Evolutionary conservation across 2,888 invertebrate species (phyloP).

Genomic region (Cabera pusaria): DNA sequence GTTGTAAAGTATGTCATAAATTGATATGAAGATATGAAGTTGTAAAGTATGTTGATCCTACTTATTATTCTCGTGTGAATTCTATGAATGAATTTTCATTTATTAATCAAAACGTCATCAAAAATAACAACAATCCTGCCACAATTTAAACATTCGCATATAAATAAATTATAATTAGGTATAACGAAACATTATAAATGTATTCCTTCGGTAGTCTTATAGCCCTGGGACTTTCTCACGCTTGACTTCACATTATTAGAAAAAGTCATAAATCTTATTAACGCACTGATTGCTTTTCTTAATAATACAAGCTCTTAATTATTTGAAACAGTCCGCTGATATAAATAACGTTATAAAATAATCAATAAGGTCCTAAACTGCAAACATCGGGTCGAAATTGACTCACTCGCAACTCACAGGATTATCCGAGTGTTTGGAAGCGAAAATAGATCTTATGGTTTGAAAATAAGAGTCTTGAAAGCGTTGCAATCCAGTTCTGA

Average conservation of each 20-base stretch:
- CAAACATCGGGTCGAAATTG: slow-evolving; percentile 15
- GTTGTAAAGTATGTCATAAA: no score
- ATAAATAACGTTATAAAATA: slow-evolving; percentile 26
- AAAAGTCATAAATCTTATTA: slow-evolving; percentile 26
- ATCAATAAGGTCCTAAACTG: slow-evolving; percentile 24
- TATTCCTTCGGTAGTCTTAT: slow-evolving; percentile 11
- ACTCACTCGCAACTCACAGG: slow-evolving; percentile 7
- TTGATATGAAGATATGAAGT: no score
- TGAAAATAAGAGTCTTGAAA: slow-evolving; percentile 1
- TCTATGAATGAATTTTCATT: no score
- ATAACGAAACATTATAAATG: no score
- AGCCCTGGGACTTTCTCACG: slow-evolving; percentile 26
- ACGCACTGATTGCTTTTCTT: slow-evolving; percentile 31
- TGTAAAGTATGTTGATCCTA: no score
- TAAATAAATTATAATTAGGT: no score
- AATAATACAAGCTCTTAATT: slow-evolving; percentile 28
- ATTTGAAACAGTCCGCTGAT: slow-evolving; percentile 18
- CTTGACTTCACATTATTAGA: slow-evolving; percentile 13
- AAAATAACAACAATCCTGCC: no score
- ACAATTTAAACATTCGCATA: no score
- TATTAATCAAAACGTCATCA: no score
- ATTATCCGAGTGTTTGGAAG: neutral
- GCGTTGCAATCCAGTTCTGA: slow-evolving; percentile 3
- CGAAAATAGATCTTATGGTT: slow-evolving; percentile 1
- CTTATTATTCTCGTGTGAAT: no score